phyloP scores from a whole-genome alignment of 64 coral and sea anemone species.

The Catalaphyllia jardinei region DNA sequence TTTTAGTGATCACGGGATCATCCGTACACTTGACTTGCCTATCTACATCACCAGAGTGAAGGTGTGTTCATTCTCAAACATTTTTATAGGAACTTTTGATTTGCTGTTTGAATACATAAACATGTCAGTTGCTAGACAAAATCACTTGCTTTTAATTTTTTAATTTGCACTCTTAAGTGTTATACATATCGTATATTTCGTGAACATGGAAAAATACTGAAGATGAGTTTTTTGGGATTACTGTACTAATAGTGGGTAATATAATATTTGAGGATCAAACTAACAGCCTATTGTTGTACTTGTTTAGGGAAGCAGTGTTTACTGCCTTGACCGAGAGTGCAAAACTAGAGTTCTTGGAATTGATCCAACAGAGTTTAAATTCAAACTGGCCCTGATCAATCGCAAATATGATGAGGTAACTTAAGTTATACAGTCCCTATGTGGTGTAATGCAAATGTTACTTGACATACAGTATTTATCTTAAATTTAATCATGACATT shows the following conservation, averaged over 20 bases:
- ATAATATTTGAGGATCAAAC: neutral
- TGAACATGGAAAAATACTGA: too few species aligned
- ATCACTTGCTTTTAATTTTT: too few species aligned
- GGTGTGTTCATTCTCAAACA: slow-evolving; percentile 27
- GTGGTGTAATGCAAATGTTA: too few species aligned
- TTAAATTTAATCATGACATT: too few species aligned
- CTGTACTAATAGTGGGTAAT: too few species aligned
- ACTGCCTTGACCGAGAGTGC: slow-evolving; percentile 96
- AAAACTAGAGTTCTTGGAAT: slow-evolving; percentile 98
- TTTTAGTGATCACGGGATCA: slow-evolving; percentile 95
- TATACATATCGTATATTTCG: too few species aligned
- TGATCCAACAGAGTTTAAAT: slow-evolving; percentile 99
- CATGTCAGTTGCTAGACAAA: too few species aligned
- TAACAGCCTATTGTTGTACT: neutral
- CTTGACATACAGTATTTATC: too few species aligned
- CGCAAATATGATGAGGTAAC: slow-evolving; percentile 98
- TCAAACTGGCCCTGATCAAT: slow-evolving; percentile 93
- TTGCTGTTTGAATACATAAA: too few species aligned
- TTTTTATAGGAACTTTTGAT: neutral
- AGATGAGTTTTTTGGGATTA: too few species aligned
- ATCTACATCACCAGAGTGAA: slow-evolving; percentile 99
- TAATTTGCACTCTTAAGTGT: too few species aligned
- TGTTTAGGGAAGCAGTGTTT: slow-evolving; percentile 93
- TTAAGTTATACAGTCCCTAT: neutral
- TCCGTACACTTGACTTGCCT: slow-evolving; percentile 93